Percentiles rank a stretch among this genome's conserved stretches.
Evolutionary conservation across 2,797 vertebrate genomes (phyloP).

Genomic region (Salmo trutta): DNA sequence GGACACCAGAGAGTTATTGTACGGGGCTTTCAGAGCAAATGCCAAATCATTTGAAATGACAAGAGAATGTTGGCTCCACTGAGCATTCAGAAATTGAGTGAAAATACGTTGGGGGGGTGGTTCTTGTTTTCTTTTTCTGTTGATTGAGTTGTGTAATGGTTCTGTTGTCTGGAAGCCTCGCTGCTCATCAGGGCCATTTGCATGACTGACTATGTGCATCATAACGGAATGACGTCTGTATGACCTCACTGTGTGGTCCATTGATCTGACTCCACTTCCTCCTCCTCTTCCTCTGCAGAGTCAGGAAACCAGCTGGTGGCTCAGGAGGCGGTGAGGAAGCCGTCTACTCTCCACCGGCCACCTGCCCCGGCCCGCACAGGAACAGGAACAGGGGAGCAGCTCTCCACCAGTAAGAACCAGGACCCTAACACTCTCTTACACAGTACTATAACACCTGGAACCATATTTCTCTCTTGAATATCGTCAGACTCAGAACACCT

Average conservation of each 20-base stretch:
- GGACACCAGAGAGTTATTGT: slow-evolving; percentile 18
- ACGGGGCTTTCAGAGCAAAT: slow-evolving; percentile 30
- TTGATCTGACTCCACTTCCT: slow-evolving; percentile 8
- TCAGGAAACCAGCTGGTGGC: slow-evolving; percentile 65
- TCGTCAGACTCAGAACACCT: background rate
- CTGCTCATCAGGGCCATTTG: background rate
- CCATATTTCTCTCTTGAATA: background rate
- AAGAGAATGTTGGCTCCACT: background rate
- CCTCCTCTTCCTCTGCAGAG: slow-evolving; percentile 60
- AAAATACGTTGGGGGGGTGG: background rate
- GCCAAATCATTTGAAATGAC: slow-evolving; percentile 18
- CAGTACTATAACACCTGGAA: background rate
- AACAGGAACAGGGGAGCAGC: slow-evolving; percentile 48
- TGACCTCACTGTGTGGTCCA: background rate
- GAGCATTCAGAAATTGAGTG: background rate
- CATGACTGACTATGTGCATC: background rate
- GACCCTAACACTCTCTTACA: background rate
- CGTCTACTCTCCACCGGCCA: slow-evolving; percentile 63
- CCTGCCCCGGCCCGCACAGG: slow-evolving; percentile 54
- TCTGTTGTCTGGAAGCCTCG: background rate
- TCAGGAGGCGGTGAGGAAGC: slow-evolving; percentile 73
- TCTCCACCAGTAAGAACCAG: slow-evolving; percentile 67
- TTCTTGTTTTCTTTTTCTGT: slow-evolving; percentile 2
- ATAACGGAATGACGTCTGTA: background rate
- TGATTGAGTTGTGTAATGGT: background rate